Evolutionary conservation across 1,140 invertebrate species (phyloP).

Genomic region (Apocrypta bakeri): DNA sequence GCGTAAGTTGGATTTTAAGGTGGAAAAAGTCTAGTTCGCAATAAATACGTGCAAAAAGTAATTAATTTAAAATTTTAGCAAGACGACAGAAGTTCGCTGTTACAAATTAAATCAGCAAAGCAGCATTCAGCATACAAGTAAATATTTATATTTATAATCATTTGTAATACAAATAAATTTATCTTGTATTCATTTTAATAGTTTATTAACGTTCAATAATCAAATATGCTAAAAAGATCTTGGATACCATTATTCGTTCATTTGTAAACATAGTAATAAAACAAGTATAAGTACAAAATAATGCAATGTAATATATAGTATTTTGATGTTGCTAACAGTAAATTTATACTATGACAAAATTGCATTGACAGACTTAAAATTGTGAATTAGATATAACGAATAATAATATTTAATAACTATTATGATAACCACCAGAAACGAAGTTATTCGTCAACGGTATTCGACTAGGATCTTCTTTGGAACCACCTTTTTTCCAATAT

Average conservation of each 20-base stretch:
- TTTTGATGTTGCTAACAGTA: background rate
- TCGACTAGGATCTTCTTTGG: conserved; percentile 53
- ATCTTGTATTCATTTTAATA: background rate
- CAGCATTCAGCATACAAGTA: background rate
- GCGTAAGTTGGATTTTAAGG: conserved; percentile 51
- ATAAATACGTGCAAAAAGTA: background rate
- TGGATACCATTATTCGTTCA: background rate
- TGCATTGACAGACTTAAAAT: no score
- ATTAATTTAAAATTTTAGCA: conserved; percentile 46
- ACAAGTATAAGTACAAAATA: no score
- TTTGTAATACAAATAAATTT: background rate
- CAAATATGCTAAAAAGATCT: background rate
- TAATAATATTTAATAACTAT: background rate
- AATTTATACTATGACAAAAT: background rate
- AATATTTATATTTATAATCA: background rate
- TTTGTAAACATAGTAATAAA: background rate
- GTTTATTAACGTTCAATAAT: background rate
- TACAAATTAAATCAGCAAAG: conserved; percentile 38
- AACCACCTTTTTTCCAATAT: conserved; percentile 66
- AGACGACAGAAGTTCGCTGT: background rate
- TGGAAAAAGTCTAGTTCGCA: no score
- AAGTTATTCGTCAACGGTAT: conserved; percentile 63
- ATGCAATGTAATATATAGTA: no score
- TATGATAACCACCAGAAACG: conserved; percentile 61
- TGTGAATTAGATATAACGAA: background rate